Conservation (phyloP, 2,113 vertebrate species). For the Morone saxatilis region DNA sequence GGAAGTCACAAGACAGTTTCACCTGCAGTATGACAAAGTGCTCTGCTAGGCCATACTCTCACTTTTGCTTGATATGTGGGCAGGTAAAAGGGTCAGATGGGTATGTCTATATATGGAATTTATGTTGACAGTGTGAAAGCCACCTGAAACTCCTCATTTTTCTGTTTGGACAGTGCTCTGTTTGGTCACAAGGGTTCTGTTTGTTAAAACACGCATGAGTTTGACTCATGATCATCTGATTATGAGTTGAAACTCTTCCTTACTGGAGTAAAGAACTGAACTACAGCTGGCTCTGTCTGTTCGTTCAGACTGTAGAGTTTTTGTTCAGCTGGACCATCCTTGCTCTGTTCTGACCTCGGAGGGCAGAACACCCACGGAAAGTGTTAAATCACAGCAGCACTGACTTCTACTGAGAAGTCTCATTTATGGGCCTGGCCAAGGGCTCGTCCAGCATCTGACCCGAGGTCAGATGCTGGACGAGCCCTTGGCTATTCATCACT, state of each 20-base stretch:
- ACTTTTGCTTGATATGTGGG: slow-evolving; percentile 14
- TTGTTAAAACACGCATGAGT: slow-evolving; percentile 1
- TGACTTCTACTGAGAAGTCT: slow-evolving; percentile 20
- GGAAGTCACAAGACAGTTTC: slow-evolving; percentile 49
- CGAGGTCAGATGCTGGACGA: slow-evolving; percentile 21
- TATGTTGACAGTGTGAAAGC: slow-evolving; percentile 24
- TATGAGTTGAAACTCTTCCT: slow-evolving; percentile 4
- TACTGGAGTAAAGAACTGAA: background rate
- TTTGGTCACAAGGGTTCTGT: slow-evolving; percentile 49
- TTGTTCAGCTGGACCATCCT: slow-evolving; percentile 60
- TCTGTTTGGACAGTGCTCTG: slow-evolving; percentile 33
- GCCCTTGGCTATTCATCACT: slow-evolving; percentile 49
- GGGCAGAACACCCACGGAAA: slow-evolving; percentile 68
- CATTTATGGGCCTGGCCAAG: slow-evolving; percentile 28
- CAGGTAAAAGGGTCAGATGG: background rate
- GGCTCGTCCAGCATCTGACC: slow-evolving; percentile 54
- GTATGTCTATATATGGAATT: slow-evolving; percentile 30
- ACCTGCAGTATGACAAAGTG: slow-evolving; percentile 14
- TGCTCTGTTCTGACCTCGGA: slow-evolving; percentile 33
- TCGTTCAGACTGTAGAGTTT: slow-evolving; percentile 39
- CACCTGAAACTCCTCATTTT: background rate
- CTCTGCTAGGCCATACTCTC: background rate
- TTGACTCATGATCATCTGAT: slow-evolving; percentile 33
- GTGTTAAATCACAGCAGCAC: slow-evolving; percentile 56
- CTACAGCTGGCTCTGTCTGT: background rate